phyloP scores from a whole-genome alignment of 2,113 vertebrate species.

The Nymphicus hollandicus region DNA sequence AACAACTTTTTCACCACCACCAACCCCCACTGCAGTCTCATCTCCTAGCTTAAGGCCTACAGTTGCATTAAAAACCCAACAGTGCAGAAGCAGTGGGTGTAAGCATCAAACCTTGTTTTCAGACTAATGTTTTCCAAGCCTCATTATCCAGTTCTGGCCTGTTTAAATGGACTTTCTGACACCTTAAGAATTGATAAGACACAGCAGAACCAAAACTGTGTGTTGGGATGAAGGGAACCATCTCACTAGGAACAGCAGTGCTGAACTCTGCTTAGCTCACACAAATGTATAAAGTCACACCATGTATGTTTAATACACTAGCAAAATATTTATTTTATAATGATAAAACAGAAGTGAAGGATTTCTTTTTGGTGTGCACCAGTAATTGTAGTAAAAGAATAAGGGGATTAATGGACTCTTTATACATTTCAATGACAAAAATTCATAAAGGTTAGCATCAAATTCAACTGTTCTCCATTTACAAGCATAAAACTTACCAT shows the following conservation, averaged over 20 bases:
- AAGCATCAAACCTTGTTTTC: not conserved
- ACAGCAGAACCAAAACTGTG: not conserved
- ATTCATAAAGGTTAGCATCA: conserved; percentile 76
- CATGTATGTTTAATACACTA: conserved; percentile 73
- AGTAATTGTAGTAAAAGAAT: conserved; percentile 78
- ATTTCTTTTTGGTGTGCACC: conserved; percentile 80
- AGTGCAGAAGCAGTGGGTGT: not conserved
- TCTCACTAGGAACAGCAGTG: rapidly evolving
- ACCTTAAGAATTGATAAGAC: rapidly evolving
- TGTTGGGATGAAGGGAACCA: not conserved
- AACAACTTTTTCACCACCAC: not conserved
- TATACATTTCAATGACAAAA: conserved; percentile 76
- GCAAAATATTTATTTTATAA: conserved; percentile 85
- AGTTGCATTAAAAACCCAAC: not conserved
- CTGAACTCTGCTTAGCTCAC: not conserved
- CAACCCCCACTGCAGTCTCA: not conserved
- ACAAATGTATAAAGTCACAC: conserved; percentile 36
- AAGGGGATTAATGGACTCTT: conserved; percentile 78
- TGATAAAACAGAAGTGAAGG: conserved; percentile 80
- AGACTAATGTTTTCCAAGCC: not conserved
- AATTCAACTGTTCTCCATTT: conserved; percentile 76
- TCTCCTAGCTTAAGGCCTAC: not conserved
- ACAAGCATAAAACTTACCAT: conserved; percentile 77
- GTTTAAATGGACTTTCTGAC: not conserved
- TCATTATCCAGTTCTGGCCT: not conserved